These are phyloP conservation scores for Clarias laeviceps DNA, from an alignment of 2,797 vertebrate genomes.

Conservation along the genomic window DNA sequence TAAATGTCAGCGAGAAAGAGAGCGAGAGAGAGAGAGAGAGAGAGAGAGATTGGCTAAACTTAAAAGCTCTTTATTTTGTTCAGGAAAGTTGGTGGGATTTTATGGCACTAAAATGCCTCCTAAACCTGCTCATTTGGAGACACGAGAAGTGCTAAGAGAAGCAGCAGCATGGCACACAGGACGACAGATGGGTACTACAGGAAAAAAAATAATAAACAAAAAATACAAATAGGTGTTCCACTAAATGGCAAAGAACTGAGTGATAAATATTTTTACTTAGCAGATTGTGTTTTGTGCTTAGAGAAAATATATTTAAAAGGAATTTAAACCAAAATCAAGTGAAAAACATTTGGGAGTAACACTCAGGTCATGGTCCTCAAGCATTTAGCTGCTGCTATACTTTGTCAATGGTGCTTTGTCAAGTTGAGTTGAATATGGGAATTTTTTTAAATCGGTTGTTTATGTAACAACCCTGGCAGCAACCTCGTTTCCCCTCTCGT, in stretches of 20 bases:
- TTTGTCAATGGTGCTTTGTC: too few relatives aligned
- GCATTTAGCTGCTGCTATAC: too few relatives aligned
- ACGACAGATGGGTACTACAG: not conserved
- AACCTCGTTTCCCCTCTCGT: too few relatives aligned
- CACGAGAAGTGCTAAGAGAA: not conserved
- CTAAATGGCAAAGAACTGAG: not conserved
- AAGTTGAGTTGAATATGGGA: too few relatives aligned
- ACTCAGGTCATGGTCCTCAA: too few relatives aligned
- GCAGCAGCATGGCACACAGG: not conserved
- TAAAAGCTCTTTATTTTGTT: not conserved
- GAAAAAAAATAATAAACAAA: not conserved
- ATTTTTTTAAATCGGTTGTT: too few relatives aligned
- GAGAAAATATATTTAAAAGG: not conserved
- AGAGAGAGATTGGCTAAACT: not conserved
- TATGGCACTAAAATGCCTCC: not conserved
- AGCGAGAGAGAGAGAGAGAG: not conserved
- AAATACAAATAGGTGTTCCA: not conserved
- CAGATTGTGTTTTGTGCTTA: not conserved
- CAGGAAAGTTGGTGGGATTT: not conserved
- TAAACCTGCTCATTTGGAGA: slow-evolving; percentile 5
- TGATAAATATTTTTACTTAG: not conserved
- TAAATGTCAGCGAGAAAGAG: not conserved
- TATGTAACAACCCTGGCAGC: too few relatives aligned
- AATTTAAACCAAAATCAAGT: not conserved
- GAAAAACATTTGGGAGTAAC: not conserved